Base-by-base conservation (phyloP, 1,140 invertebrate species). In the Rhopalosiphum padi region DNA sequence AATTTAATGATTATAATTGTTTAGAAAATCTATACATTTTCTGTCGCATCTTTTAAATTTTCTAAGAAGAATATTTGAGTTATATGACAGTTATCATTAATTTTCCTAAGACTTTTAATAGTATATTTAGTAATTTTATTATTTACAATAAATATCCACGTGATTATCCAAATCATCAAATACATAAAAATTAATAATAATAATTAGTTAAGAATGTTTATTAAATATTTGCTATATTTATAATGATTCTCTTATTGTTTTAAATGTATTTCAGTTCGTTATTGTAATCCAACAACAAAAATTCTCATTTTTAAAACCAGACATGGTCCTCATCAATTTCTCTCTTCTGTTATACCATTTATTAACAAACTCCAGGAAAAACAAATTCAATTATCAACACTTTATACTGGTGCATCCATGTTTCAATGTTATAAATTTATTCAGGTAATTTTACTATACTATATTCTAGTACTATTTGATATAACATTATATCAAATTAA, bases 391-490 rank as follows among this genome's bases (percentile, higher is more conserved):
- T 94, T 97, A 53, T 96, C 96, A 91, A 97, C 96, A 82, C 95
- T 97, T 35, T 97, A 97, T 94, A 95, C 96, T 3, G 97, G 97
- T 86, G 97, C 97, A n/a, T 97, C 97, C 23, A 95, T 98, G 43
- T 97, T 96, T 95, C 97, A 98, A 92, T 97, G 97, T 95, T 97
- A 97, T 95, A 96, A 96, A 94, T 97, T 97, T 95, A 96, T 98
- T 88, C 95, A 95, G 94, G 96, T 96, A 95, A 94, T 93, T 94
- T 48, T 35, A n/a, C n/a, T 77, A 90, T 53, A 53, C 1, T 90
- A 91, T 55, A 93, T 55, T 30, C 82, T 68, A 30, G 30, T 30
- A 68, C 15, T 22, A 68, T 68, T n/a, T 94, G 18, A 55, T 88
- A 85, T 9, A 85, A 37, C 46, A 51, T 21, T 21, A 18, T 51